A percentile compares a stretch with the other conserved stretches of the same genome.
phyloP scores from a whole-genome alignment of 2,113 vertebrate species.

The Picathartes gymnocephalus region DNA sequence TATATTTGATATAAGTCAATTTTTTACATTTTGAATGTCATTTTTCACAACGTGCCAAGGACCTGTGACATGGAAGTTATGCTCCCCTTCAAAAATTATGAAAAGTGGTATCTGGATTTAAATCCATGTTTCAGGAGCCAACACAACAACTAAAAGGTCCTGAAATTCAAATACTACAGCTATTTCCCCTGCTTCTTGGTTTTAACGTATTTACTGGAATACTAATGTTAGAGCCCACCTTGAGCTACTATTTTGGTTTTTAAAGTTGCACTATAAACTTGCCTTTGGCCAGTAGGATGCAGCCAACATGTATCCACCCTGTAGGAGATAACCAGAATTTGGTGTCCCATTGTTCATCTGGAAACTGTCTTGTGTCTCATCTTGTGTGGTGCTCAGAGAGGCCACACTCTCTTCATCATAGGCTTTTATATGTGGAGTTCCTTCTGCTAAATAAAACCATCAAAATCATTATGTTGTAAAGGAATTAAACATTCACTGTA shows the following conservation, averaged over 20 bases:
- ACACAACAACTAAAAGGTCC: background rate
- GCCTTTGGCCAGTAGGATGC: constrained; percentile 99
- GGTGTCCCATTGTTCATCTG: constrained; percentile 86
- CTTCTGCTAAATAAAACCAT: constrained; percentile 72
- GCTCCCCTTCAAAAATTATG: background rate
- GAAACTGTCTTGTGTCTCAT: constrained; percentile 91
- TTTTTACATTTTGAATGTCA: background rate
- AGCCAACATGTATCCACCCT: constrained; percentile 91
- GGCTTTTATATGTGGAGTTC: constrained; percentile 81
- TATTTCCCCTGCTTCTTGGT: background rate
- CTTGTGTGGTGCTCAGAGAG: constrained; percentile 88
- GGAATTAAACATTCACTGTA: background rate
- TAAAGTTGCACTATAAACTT: background rate
- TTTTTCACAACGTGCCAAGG: background rate
- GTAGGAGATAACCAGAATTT: constrained; percentile 81
- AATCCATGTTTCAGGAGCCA: background rate
- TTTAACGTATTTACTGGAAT: background rate
- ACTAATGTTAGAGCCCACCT: background rate
- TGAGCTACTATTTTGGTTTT: background rate
- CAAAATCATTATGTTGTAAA: background rate
- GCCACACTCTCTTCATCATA: constrained; percentile 96
- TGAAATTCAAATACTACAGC: background rate
- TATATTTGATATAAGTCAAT: background rate
- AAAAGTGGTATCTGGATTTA: background rate
- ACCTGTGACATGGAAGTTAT: background rate